phyloP scores from a whole-genome alignment of 2,797 vertebrate species.

The Numenius phaeopus region DNA sequence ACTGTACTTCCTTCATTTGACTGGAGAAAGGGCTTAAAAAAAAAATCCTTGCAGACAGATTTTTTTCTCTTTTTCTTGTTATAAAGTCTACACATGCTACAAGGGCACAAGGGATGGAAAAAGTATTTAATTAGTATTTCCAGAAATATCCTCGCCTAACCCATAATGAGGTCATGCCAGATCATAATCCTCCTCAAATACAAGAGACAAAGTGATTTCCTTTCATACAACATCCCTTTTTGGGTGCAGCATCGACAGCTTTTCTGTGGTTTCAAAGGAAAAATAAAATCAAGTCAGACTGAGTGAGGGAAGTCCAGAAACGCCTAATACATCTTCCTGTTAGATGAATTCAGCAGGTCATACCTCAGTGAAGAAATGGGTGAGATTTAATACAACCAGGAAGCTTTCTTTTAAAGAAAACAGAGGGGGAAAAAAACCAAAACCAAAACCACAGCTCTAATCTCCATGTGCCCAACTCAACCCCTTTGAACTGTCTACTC shows the following conservation, averaged over 20 bases:
- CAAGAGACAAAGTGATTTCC: conserved; percentile 67
- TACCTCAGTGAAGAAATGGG: neutral
- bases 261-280: conserved; percentile 52
- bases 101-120: conserved; percentile 70
- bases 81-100: conserved; percentile 54
- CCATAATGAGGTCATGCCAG: conserved; percentile 74
- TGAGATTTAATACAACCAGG: conserved; percentile 1
- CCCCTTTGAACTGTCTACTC: neutral
- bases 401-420: conserved; percentile 31
- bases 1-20: conserved; percentile 51
- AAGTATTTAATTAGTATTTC: conserved; percentile 79
- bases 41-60: conserved; percentile 43
- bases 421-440: neutral
- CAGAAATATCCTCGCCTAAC: conserved; percentile 75
- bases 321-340: conserved; percentile 28
- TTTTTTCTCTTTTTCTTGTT: conserved; percentile 31
- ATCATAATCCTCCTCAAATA: conserved; percentile 74
- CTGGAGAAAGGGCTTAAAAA: conserved; percentile 19
- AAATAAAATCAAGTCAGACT: neutral
- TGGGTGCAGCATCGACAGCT: conserved; percentile 26
- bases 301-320: conserved; percentile 3
- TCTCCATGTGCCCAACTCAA: neutral
- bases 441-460: neutral
- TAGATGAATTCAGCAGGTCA: conserved; percentile 10
- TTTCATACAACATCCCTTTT: conserved; percentile 65